A percentile compares a stretch with the other conserved stretches of the same genome.
These are phyloP conservation scores for Andrena bucephala DNA, from an alignment of 2,888 invertebrate species.

Conservation along the genomic window DNA sequence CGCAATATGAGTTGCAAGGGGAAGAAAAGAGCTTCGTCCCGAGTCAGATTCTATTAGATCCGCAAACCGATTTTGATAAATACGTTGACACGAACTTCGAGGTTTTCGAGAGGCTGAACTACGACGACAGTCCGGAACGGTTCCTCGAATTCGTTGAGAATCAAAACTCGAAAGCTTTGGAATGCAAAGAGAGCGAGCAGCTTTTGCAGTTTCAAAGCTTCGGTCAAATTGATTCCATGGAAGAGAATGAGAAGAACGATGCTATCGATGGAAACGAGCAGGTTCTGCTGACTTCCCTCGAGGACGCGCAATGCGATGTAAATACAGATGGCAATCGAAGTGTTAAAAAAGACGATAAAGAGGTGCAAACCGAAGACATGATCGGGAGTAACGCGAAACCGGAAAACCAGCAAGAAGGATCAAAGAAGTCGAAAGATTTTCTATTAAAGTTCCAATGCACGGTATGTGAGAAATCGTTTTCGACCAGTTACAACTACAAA, in stretches of 20 bases:
- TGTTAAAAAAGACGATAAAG: constrained; percentile 15
- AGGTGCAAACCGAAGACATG: constrained; percentile 3
- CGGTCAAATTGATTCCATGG: constrained; percentile 43
- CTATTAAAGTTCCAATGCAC: constrained; percentile 77
- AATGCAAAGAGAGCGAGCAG: constrained; percentile 71
- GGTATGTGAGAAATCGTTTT: constrained; percentile 81
- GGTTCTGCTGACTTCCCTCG: constrained; percentile 61
- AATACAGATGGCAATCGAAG: constrained; percentile 27
- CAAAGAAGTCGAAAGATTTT: constrained; percentile 50
- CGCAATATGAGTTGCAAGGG: constrained; percentile 56
- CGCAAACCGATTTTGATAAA: constrained; percentile 66
- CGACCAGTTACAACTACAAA: constrained; percentile 81
- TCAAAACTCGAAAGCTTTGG: constrained; percentile 47
- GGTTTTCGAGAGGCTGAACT: constrained; percentile 66
- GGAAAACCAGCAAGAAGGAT: constrained; percentile 30
- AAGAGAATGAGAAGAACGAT: constrained; percentile 21
- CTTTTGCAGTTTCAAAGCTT: constrained; percentile 77
- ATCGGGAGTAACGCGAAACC: constrained; percentile 18
- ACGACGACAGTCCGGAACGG: constrained; percentile 71
- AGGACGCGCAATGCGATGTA: constrained; percentile 52
- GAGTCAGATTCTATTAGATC: constrained; percentile 65
- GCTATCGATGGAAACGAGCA: constrained; percentile 32
- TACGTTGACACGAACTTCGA: constrained; percentile 72
- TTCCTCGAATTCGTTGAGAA: constrained; percentile 72
- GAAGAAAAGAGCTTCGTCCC: constrained; percentile 53